These are phyloP conservation scores for Benitochromis conjunctus DNA, from an alignment of 2,113 vertebrate species.

Conservation along the genomic window DNA sequence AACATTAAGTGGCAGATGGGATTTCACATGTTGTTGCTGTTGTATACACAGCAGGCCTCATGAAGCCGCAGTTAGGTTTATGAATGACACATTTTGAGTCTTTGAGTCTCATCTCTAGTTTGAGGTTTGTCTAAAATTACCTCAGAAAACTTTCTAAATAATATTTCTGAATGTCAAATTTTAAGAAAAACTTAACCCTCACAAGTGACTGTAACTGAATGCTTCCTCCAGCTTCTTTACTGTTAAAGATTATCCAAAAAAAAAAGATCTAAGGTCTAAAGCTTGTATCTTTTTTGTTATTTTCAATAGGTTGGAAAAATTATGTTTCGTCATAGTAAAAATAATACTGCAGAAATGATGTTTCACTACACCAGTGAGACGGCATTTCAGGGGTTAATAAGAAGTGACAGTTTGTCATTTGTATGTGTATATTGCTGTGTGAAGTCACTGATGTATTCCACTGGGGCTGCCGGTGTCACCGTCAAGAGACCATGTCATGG, in stretches of 20 bases:
- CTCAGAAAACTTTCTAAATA: neutral
- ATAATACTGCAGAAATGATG: neutral
- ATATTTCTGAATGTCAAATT: neutral
- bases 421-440: constrained; percentile 20
- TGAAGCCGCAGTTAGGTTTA: neutral
- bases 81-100: neutral
- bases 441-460: constrained; percentile 37
- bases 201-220: neutral
- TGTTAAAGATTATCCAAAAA: neutral
- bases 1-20: neutral
- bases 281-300: neutral
- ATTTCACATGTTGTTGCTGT: neutral
- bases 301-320: neutral
- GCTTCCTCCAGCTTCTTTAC: neutral
- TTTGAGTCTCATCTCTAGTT: neutral
- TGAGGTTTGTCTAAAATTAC: neutral
- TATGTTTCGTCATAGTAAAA: neutral
- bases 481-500: constrained; percentile 38
- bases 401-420: constrained; percentile 31
- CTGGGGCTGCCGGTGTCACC: constrained; percentile 23
- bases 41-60: neutral
- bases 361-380: neutral
- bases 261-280: neutral
- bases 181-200: neutral
- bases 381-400: constrained; percentile 8